phyloP scores from a whole-genome alignment of 2,888 invertebrate genomes.

The Ethmia dodecea region DNA sequence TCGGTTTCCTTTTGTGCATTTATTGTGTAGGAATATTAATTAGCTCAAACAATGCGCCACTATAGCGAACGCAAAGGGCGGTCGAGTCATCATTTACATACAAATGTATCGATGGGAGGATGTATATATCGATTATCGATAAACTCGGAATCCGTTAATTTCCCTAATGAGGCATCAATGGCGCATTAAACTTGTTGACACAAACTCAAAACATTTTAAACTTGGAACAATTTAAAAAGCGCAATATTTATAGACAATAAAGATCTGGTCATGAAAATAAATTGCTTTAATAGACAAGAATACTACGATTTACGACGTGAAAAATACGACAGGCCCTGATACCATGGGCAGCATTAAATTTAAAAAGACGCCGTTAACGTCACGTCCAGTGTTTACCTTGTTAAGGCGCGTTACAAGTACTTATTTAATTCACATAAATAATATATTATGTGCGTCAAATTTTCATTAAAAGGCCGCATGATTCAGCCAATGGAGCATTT shows the following conservation, averaged over 20 bases:
- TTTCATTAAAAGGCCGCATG: constrained; percentile 64
- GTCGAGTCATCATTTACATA: constrained; percentile 27
- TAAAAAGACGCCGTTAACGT: constrained; percentile 52
- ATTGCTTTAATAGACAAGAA: constrained; percentile 33
- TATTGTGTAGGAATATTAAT: too few relatives aligned
- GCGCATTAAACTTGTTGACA: constrained; percentile 16
- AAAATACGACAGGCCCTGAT: constrained; percentile 46
- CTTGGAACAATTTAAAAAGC: constrained; percentile 8
- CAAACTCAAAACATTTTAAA: constrained; percentile 4
- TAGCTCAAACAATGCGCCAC: constrained; percentile 30
- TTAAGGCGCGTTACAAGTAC: constrained; percentile 27
- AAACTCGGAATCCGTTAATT: constrained; percentile 15
- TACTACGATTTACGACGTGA: constrained; percentile 57
- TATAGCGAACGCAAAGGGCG: constrained; percentile 27
- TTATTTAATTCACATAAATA: constrained; percentile 61
- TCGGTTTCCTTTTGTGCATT: too few relatives aligned
- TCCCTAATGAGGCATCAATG: constrained; percentile 15
- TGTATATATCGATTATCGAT: constrained; percentile 20
- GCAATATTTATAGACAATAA: constrained; percentile 35
- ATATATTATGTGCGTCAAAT: constrained; percentile 61
- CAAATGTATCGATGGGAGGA: constrained; percentile 26
- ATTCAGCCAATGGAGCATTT: constrained; percentile 52
- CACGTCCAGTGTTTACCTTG: constrained; percentile 20
- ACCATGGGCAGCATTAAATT: constrained; percentile 47
- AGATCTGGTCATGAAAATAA: constrained; percentile 27